Evolutionary conservation across 2,113 vertebrate species (phyloP).

Genomic region (Xenus cinereus): DNA sequence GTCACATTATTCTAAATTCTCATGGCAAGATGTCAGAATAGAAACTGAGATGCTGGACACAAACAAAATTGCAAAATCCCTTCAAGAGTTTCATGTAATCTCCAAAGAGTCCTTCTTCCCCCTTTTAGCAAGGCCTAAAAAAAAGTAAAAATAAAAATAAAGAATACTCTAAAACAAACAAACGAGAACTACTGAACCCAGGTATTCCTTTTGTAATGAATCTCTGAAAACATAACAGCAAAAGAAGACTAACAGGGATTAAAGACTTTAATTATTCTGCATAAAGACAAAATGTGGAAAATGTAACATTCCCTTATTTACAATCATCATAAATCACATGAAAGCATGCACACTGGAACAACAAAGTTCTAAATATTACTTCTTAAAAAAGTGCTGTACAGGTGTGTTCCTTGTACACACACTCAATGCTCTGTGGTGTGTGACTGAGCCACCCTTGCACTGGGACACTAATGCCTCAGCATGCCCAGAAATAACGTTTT

Average conservation of each 20-base stretch:
- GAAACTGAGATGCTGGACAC: neutral
- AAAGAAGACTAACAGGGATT: neutral
- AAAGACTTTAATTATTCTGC: slow-evolving; percentile 8
- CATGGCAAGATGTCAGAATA: neutral
- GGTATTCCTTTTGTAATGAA: neutral
- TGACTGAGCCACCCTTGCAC: neutral
- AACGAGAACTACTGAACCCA: neutral
- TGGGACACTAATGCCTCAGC: neutral
- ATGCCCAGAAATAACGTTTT: neutral
- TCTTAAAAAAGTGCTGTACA: neutral
- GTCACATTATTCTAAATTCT: neutral
- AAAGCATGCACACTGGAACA: slow-evolving; percentile 15
- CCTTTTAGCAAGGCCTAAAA: neutral
- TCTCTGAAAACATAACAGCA: neutral
- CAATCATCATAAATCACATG: neutral
- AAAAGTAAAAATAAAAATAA: neutral
- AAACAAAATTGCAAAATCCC: neutral
- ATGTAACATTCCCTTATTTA: slow-evolving; percentile 4
- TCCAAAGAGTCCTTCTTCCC: neutral
- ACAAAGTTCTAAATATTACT: neutral
- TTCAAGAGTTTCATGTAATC: neutral
- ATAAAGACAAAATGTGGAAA: slow-evolving; percentile 16
- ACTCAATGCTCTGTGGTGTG: neutral
- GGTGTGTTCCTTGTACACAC: neutral
- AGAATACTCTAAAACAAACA: neutral